Conservation (phyloP, 2,888 invertebrate species). For the Pheosia tremula region DNA sequence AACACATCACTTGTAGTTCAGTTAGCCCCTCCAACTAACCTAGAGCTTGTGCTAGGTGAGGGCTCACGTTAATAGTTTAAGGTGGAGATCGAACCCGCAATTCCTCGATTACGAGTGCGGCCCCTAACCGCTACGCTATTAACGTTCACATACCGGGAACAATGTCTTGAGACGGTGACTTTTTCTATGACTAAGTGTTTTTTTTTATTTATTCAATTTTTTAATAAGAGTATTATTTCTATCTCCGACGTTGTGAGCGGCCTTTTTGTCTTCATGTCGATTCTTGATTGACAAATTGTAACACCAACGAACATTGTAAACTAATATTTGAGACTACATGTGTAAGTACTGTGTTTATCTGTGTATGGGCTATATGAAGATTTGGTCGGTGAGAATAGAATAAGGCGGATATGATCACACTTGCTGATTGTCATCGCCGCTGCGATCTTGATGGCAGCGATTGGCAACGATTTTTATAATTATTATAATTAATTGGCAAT, state of each 20-base stretch:
- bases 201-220: background rate
- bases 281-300: constrained; percentile 16
- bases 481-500: background rate
- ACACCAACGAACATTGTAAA: constrained; percentile 14
- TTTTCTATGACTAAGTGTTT: background rate
- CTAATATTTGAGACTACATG: background rate
- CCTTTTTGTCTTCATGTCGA: constrained; percentile 22
- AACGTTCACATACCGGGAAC: no score
- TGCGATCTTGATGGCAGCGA: constrained; percentile 6
- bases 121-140: no score
- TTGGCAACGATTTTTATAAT: constrained; percentile 8
- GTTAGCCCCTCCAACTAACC: no score
- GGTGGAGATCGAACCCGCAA: no score
- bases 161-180: background rate
- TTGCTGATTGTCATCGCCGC: constrained; percentile 30
- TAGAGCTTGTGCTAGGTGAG: no score
- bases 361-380: constrained; percentile 12
- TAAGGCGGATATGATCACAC: constrained; percentile 48
- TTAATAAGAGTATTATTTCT: constrained; percentile 21
- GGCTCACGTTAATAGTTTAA: no score
- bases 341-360: background rate
- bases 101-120: no score
- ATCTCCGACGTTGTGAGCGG: constrained; percentile 24
- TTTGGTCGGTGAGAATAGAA: constrained; percentile 48
- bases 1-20: no score